Base-by-base conservation (phyloP, 1,140 invertebrate species). In the Ostrea edulis region DNA sequence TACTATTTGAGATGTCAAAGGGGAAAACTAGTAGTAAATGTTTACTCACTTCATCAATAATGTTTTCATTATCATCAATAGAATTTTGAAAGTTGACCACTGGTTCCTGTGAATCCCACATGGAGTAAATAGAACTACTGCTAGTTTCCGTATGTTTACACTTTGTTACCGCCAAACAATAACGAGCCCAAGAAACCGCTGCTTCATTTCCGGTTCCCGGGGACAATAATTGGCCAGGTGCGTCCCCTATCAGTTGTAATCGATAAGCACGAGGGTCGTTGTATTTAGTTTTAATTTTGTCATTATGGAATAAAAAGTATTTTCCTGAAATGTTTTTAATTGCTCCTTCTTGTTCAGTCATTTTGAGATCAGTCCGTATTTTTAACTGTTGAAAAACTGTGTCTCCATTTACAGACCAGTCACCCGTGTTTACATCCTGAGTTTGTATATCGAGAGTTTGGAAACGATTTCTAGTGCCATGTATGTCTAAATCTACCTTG, bases 71-170 rank as follows among this genome's bases (percentile, higher is more conserved):
- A 84, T 93, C 93, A 25, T 91, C 87, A 35, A 92, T 84, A 81
- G 81, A 94, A 8, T 82, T 87, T 22, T 93, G 87, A 88, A 94
- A 93, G 86, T 92, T 91, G 0, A 93, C 91, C 17, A 92, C 88
- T 22, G 90, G 92, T 44, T 93, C 87, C 12, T 82, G 82, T 62
- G 86, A 83, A 91, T 94, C 93, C 87, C 89, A 92, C 68, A 86
- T 87, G 35, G 90, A 86, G 77, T 93, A 92, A 29, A 92, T 89
- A 20, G 93, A 93, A 77, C 91, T 92, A 81, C 92, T 93, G 11
- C 84, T 54, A 8, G 81, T 77, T 84, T 94, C 93, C 12, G 89
- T 77, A 35, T 93, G 92, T 52, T 94, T 93, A 14, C 87, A 82
- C 58, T 91, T 91, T 0, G 93, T 93, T 5, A 94, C 91, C 12